Evolutionary conservation across 2,888 invertebrate species (phyloP), one percentile per base, ranked within the genome.

Genomic region (Aphodius sticticus): DNA sequence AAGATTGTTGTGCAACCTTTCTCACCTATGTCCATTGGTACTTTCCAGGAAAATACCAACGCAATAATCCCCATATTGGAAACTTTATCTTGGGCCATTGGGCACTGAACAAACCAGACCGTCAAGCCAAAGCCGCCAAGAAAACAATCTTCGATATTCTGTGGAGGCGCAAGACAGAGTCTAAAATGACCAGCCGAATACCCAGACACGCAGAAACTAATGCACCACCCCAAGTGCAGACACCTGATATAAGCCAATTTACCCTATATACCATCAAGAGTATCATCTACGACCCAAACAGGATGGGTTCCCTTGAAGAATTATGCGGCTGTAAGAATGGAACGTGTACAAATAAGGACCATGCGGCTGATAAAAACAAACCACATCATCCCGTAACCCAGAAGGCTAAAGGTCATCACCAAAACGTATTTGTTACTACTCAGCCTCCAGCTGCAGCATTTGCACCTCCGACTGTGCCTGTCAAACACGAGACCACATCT

Each of bases 1-100:
- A 76, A 71, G 76, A 80, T 80, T 80, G 80, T 80, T 77, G 80
- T 80, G 80, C 80, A 80, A 80, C 78, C 80, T 71, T 71, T 26
- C 16, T 26, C 26, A 26, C 26, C 26, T 3, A 26, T 26, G 26
- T 26, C 26, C 26, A 26, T 26, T 26, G 26, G 26, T 26, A 26
- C 35, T 35, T 74, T 74, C 37, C 37, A 74, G 74, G 74, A 7
- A 35, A 74, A 15, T 74, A 35, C n/a, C 35, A 74, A 74, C 16
- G 9, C 7, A 53, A 53, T 36, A 36, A 74, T 12, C 15, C 74
- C 6, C 26, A 74, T 9, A 26, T 36, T n/a, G 74, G 26, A 9
- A n/a, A 74, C n/a, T 36, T 74, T 26, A 74, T 74, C 36, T 74
- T 35, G 74, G 74, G 74, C 2, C 74, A 74, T 35, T 74, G 74